Evolutionary conservation across 2,797 vertebrate genomes (phyloP), one percentile per base, ranked within the genome.

Genomic region (Tangara arthus): DNA sequence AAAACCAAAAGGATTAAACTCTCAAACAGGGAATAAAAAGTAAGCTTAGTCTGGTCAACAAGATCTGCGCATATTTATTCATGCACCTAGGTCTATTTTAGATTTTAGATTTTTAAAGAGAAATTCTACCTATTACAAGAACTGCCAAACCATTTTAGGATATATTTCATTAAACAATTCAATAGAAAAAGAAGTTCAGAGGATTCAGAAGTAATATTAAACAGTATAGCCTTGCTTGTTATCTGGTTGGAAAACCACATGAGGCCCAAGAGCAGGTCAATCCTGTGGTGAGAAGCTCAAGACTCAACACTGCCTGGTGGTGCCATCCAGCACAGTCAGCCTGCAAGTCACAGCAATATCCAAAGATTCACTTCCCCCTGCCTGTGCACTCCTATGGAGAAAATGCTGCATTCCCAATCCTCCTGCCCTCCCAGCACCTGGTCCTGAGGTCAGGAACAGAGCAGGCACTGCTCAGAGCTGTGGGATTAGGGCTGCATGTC

Each of bases 1-100:
- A 85, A 82, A 89, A 52, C 30, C 63, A 68, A 88, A 88, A 64
- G 63, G 37, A 93, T 90, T 90, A 87, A 77, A 77, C 22, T 50
- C 59, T 70, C 34, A 82, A 79, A 72, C 24, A 66, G 22, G 12
- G 2, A 94, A 16, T 59, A 72, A 82, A 88, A 93, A 64, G 16
- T 42, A 52, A 80, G 17, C 34, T 53, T 79, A 49, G 27, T 39
- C 17, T 95, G 47, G 34, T 64, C 63, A 72, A 83, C 30, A 71
- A 75, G 28, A 55, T 20, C 50, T 41, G 26, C 47, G 72, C 3
- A 0, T 55, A 61, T 49, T 88, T 91, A 82, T 60, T 73, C 47
- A 35, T 6, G 27, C 49, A 89, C 41, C 34, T 60, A 57, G n/a
- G 16, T 61, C 84, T 71, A 20, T 80, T 89, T 77, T 42, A 42